phyloP scores from a whole-genome alignment of 2,113 vertebrate genomes.

The Macrotis lagotis region DNA sequence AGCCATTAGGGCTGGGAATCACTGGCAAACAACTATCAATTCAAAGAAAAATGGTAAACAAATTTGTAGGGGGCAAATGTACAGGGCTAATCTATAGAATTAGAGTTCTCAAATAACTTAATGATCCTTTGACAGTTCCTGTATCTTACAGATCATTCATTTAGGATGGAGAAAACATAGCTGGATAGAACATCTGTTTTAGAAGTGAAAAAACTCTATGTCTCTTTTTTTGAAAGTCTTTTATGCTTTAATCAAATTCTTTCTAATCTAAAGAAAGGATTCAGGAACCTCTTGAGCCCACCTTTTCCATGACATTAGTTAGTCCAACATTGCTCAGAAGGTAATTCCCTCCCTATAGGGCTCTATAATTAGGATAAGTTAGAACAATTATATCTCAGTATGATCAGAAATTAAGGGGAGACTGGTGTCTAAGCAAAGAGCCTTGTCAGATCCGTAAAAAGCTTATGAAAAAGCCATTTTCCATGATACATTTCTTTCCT shows the following conservation, averaged over 20 bases:
- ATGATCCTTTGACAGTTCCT: not conserved
- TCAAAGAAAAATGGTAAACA: conserved; percentile 16
- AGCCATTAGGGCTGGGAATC: conserved; percentile 9
- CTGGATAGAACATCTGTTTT: not conserved
- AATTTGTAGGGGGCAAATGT: not conserved
- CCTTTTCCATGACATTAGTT: conserved; percentile 16
- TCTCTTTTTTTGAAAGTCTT: not conserved
- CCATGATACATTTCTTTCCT: not conserved
- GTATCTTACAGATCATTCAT: not conserved
- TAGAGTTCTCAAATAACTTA: not conserved
- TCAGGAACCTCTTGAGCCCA: not conserved
- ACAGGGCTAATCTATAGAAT: not conserved
- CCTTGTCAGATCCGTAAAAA: not conserved
- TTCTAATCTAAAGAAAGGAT: conserved; percentile 5
- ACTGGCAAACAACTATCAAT: not conserved
- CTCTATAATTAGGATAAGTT: not conserved
- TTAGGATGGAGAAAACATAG: not conserved
- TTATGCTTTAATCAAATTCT: not conserved
- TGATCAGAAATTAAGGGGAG: not conserved
- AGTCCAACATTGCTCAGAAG: conserved; percentile 28
- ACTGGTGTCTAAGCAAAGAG: not conserved
- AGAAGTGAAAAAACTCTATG: not conserved
- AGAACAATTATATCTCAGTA: not conserved
- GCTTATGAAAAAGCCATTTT: not conserved
- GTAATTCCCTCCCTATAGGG: not conserved